Evolutionary conservation across 2,797 vertebrate genomes (phyloP).

Genomic region (Neomorphus geoffroyi): DNA sequence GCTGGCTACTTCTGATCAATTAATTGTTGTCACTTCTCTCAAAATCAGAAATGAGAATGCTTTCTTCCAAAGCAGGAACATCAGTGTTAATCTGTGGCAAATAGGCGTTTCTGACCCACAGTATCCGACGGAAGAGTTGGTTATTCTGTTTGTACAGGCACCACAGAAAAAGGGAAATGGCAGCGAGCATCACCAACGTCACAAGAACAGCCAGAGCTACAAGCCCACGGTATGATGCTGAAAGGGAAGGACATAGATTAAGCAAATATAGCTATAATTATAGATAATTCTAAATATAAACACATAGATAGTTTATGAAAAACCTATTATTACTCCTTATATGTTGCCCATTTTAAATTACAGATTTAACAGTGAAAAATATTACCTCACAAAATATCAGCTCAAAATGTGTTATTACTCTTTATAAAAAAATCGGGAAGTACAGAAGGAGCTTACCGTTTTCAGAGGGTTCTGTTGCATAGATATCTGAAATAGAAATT

Average conservation of each 20-base stretch:
- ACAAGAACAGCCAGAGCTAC: slow-evolving; percentile 76
- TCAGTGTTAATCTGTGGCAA: slow-evolving; percentile 82
- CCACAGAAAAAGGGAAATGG: slow-evolving; percentile 77
- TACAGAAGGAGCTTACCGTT: slow-evolving; percentile 53
- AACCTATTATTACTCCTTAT: not conserved
- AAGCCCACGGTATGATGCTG: slow-evolving; percentile 79
- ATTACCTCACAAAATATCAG: not conserved
- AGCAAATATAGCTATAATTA: not conserved
- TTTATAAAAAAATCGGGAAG: not conserved
- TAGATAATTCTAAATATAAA: not conserved
- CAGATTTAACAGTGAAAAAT: not conserved
- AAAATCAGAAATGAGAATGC: slow-evolving; percentile 88
- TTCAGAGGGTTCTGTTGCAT: slow-evolving; percentile 3
- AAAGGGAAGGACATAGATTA: slow-evolving; percentile 25
- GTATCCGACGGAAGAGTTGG: slow-evolving; percentile 73
- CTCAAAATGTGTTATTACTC: not conserved
- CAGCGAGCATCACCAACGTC: slow-evolving; percentile 78
- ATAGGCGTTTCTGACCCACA: slow-evolving; percentile 77
- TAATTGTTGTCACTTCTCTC: slow-evolving; percentile 82
- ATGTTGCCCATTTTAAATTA: not conserved
- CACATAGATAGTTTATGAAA: not conserved
- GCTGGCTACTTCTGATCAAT: not conserved
- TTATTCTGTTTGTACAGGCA: slow-evolving; percentile 81
- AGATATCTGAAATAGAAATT: slow-evolving; percentile 63
- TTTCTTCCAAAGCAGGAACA: slow-evolving; percentile 82